These are phyloP conservation scores for Stenoptilia bipunctidactyla DNA, from an alignment of 2,888 invertebrate species.

Conservation along the genomic window DNA sequence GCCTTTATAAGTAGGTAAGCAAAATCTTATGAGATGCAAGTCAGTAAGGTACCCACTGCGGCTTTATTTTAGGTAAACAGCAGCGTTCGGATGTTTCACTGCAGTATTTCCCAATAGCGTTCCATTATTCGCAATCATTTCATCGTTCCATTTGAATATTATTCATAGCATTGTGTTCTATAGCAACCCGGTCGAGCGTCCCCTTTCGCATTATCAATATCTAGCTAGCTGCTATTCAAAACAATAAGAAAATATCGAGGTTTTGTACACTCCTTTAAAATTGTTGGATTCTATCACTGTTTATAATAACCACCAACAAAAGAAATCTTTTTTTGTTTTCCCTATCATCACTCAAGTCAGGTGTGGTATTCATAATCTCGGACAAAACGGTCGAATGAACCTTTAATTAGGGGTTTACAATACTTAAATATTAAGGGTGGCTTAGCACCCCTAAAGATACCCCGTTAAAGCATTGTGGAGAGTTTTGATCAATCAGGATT, in stretches of 20 bases:
- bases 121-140: no score
- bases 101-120: no score
- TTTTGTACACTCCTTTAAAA: no score
- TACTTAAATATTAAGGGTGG: constrained; percentile 16
- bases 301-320: no score
- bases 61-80: no score
- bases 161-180: constrained; percentile 33
- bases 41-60: no score
- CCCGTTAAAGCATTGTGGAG: neutral
- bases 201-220: constrained; percentile 52
- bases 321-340: neutral
- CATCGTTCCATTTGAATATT: neutral
- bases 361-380: neutral
- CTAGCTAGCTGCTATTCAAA: constrained; percentile 39
- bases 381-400: constrained; percentile 34
- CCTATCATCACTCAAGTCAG: neutral
- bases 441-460: constrained; percentile 3
- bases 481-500: neutral
- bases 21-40: no score
- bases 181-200: constrained; percentile 38
- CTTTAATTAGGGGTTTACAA: constrained; percentile 47
- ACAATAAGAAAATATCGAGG: constrained; percentile 31
- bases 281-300: no score
- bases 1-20: no score
- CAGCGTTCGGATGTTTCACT: no score